Evolutionary conservation across 2,113 vertebrate genomes (phyloP).

Genomic region (Probosciger aterrimus): DNA sequence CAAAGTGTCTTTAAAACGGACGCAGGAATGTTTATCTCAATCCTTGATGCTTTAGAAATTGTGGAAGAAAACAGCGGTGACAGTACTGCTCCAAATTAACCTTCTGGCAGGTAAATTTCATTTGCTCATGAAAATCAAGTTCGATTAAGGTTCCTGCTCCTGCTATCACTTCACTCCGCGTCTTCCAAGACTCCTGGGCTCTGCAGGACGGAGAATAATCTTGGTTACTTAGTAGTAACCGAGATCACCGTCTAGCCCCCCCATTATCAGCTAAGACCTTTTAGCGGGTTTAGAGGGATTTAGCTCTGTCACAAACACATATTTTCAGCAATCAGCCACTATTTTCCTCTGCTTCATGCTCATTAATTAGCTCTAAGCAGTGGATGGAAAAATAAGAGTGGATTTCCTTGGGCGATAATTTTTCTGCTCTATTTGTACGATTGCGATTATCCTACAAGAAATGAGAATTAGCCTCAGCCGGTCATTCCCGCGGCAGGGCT

Average conservation of each 20-base stretch:
- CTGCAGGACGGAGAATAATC: background rate
- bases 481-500: background rate
- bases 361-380: background rate
- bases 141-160: conserved; percentile 49
- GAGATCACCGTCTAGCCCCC: background rate
- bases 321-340: background rate
- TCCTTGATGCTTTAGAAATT: conserved; percentile 47
- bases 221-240: conserved; percentile 22
- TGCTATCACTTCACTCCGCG: background rate
- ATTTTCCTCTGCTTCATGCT: background rate
- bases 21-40: conserved; percentile 68
- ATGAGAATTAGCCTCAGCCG: background rate
- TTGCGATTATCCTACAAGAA: background rate
- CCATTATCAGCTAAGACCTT: background rate
- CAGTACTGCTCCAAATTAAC: conserved; percentile 33
- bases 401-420: background rate
- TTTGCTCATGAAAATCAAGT: conserved; percentile 75
- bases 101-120: conserved; percentile 72
- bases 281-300: background rate
- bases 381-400: background rate
- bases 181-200: background rate
- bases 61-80: conserved; percentile 48
- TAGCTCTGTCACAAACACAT: background rate
- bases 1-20: conserved; percentile 73
- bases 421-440: background rate